Conservation (phyloP, 2,797 vertebrate species). For the Poecilia gillii region DNA sequence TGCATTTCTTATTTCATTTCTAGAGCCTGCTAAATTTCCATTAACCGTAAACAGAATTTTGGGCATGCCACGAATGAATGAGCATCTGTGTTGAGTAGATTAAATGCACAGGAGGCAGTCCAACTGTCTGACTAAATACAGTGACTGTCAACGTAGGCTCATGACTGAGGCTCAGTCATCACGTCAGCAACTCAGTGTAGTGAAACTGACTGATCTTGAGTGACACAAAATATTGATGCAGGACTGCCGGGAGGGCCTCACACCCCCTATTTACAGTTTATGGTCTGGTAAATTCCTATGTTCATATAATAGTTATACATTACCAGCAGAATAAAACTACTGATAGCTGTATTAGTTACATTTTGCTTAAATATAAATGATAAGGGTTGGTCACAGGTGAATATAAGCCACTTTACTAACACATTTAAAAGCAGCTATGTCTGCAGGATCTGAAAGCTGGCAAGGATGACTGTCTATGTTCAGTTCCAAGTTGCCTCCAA, state of each 20-base stretch:
- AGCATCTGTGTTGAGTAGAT: slow-evolving; percentile 37
- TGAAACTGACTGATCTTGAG: slow-evolving; percentile 66
- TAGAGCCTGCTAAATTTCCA: slow-evolving; percentile 18
- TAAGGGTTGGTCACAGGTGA: slow-evolving; percentile 39
- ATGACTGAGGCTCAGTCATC: slow-evolving; percentile 54
- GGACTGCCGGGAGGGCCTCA: slow-evolving; percentile 53
- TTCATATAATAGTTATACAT: slow-evolving; percentile 26
- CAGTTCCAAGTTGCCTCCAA: slow-evolving; percentile 68
- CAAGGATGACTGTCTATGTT: slow-evolving; percentile 61
- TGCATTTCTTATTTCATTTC: slow-evolving; percentile 34
- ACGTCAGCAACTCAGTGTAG: slow-evolving; percentile 62
- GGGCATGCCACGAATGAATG: slow-evolving; percentile 34
- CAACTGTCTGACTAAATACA: slow-evolving; percentile 55
- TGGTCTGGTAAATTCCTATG: slow-evolving; percentile 10
- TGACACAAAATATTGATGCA: slow-evolving; percentile 64
- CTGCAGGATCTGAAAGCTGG: slow-evolving; percentile 53
- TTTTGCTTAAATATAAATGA: slow-evolving; percentile 34
- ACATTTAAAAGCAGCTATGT: slow-evolving; percentile 50
- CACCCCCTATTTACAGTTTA: slow-evolving; percentile 19
- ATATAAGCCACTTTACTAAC: slow-evolving; percentile 41
- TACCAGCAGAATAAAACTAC: slow-evolving; percentile 41
- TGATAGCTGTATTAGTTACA: slow-evolving; percentile 31
- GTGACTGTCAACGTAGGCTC: slow-evolving; percentile 55
- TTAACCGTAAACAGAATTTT: slow-evolving; percentile 38
- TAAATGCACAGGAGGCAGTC: slow-evolving; percentile 46